A percentile compares a stretch with the other conserved stretches of the same genome.
These are phyloP conservation scores for Pseudachorutes palmiensis DNA, from an alignment of 1,140 invertebrate species.

Conservation along the genomic window DNA sequence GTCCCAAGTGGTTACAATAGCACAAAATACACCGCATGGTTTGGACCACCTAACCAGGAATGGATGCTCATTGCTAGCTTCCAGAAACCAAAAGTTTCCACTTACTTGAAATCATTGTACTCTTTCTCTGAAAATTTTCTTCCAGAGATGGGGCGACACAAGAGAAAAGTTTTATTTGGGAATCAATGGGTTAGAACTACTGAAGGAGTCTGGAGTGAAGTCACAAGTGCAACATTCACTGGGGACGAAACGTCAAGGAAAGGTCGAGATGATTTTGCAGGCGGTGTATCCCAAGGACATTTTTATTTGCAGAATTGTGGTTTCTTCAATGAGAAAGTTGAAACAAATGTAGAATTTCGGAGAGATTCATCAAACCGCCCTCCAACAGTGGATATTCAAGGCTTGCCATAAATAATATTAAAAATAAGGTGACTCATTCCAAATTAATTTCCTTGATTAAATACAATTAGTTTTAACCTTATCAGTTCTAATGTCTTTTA, in stretches of 20 bases:
- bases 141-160: constrained; percentile 16
- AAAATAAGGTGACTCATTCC: no score
- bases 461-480: no score
- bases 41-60: not conserved
- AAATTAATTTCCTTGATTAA: no score
- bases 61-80: constrained; percentile 23
- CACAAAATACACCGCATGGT: constrained; percentile 24
- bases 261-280: constrained; percentile 6
- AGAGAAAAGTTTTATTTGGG: constrained; percentile 5
- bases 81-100: constrained; percentile 15
- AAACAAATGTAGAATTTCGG: not conserved
- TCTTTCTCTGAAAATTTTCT: constrained; percentile 26
- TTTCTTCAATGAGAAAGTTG: constrained; percentile 10
- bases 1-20: not conserved
- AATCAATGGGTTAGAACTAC: constrained; percentile 23
- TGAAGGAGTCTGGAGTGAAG: constrained; percentile 18
- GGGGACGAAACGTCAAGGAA: constrained; percentile 15
- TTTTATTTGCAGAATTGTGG: constrained; percentile 18
- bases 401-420: constrained; percentile 5
- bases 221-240: constrained; percentile 14
- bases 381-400: not conserved
- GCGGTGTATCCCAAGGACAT: not conserved
- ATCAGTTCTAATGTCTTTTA: no score
- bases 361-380: not conserved
- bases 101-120: constrained; percentile 11